Base-by-base conservation (phyloP, 2,113 vertebrate genomes). In the Hyperopisus bebe region DNA sequence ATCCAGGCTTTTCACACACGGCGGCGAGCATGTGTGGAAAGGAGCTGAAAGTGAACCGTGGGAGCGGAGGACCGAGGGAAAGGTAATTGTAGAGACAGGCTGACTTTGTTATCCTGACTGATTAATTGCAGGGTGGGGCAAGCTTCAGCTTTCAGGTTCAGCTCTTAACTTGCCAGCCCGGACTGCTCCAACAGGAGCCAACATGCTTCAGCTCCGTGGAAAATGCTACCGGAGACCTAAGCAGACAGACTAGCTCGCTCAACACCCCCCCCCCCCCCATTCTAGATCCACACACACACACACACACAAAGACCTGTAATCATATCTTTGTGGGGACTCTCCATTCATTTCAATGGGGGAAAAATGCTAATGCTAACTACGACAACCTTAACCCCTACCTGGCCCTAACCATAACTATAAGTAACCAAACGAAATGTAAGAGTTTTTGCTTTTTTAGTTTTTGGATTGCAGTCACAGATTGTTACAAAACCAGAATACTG, bases 101-200 rank as follows among this genome's bases (percentile, higher is more conserved):
- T 90, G 48, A 89, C 88, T 88, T 91, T 91, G 90, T 91, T 90
- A 90, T 89, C 51, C 87, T 92, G 89, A 92, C 90, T 88, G 89
- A 85, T 91, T 92, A 92, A 92, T 92, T 91, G 90, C 89, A 90
- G 93, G 92, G 92, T 90, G 91, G 91, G 89, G 92, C 90, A 89
- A 86, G 87, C 85, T 86, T 50, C 42, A 87, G 86, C 88, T 90
- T 90, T 89, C 89, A 85, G 90, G 91, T 93, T 84, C 92, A 89
- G 90, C 89, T 90, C 70, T 90, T 90, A 91, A 90, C 90, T 87
- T 90, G 90, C 89, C 88, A 89, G 58, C 90, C 90, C 87, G 88
- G 46, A 44, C 51, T 55, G 27, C 19, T 24, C 21, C 77, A 31
- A 83, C 93, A 93, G 90, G 93, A 89, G 89, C 90, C 17, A 89